phyloP scores from a whole-genome alignment of 2,888 invertebrate species.

The Deilephila porcellus region DNA sequence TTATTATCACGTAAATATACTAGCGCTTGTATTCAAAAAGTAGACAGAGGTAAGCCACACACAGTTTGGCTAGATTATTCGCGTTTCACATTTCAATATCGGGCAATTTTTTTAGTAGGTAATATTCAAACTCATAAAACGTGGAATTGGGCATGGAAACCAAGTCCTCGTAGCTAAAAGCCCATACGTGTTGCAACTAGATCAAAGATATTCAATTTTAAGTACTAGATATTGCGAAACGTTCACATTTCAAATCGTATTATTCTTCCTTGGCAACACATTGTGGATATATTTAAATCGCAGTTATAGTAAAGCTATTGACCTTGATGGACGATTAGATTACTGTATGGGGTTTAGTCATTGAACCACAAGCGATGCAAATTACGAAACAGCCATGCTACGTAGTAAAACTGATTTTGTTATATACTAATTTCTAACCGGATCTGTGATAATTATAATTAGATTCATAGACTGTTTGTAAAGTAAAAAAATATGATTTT shows the following conservation, averaged over 20 bases:
- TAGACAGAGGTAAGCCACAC: no score
- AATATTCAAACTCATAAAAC: no score
- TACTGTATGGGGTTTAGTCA: constrained; percentile 3
- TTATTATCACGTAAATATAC: no score
- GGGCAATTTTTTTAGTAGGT: no score
- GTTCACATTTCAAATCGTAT: neutral
- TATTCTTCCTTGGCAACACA: neutral
- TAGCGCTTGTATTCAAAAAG: no score
- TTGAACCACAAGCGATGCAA: neutral
- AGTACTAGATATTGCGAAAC: neutral
- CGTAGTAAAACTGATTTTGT: neutral
- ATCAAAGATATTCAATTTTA: neutral
- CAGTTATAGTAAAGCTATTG: constrained; percentile 39
- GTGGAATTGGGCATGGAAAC: no score
- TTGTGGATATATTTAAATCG: neutral
- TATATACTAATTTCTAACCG: neutral
- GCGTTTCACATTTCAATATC: no score
- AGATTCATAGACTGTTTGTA: neutral
- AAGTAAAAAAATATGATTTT: no score
- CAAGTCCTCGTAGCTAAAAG: no score
- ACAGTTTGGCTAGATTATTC: no score
- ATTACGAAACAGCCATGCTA: neutral
- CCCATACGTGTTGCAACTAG: no score
- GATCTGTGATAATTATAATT: neutral
- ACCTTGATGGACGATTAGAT: constrained; percentile 37